Evolutionary conservation across 2,888 invertebrate species (phyloP).

Genomic region (Leptinotarsa juncta): DNA sequence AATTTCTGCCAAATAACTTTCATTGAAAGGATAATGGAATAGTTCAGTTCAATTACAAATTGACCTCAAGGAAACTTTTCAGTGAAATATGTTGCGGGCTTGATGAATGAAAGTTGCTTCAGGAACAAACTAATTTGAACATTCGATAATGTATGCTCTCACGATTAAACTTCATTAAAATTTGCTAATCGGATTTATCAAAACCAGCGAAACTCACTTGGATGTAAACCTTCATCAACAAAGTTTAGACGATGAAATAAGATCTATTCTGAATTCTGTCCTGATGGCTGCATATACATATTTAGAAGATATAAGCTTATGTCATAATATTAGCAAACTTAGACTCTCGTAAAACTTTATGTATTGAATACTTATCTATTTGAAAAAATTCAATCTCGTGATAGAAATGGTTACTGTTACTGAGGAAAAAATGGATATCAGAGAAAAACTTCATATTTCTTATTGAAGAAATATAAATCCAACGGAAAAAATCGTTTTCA

Average conservation of each 20-base stretch:
- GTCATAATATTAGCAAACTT: not conserved
- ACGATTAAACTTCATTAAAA: constrained; percentile 36
- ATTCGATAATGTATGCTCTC: constrained; percentile 28
- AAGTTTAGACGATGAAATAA: constrained; percentile 42
- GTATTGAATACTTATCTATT: not conserved
- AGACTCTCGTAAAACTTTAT: constrained; percentile 10
- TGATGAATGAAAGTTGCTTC: constrained; percentile 6
- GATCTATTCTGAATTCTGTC: constrained; percentile 35
- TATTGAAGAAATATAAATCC: too few species aligned
- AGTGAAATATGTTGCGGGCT: not conserved
- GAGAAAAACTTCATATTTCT: too few species aligned
- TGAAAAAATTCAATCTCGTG: too few species aligned
- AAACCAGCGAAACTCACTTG: constrained; percentile 32
- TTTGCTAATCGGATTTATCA: constrained; percentile 38
- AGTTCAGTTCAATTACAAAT: constrained; percentile 15
- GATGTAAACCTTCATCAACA: constrained; percentile 41
- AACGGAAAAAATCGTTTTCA: too few species aligned
- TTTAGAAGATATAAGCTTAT: constrained; percentile 6
- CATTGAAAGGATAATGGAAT: constrained; percentile 14
- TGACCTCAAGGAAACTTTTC: constrained; percentile 15
- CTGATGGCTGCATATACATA: constrained; percentile 33
- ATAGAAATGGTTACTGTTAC: too few species aligned
- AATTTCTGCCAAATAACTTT: constrained; percentile 7
- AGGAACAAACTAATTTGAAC: constrained; percentile 22
- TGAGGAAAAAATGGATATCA: too few species aligned